These are phyloP conservation scores for Channa striata DNA, from an alignment of 2,797 vertebrate species.

Conservation along the genomic window DNA sequence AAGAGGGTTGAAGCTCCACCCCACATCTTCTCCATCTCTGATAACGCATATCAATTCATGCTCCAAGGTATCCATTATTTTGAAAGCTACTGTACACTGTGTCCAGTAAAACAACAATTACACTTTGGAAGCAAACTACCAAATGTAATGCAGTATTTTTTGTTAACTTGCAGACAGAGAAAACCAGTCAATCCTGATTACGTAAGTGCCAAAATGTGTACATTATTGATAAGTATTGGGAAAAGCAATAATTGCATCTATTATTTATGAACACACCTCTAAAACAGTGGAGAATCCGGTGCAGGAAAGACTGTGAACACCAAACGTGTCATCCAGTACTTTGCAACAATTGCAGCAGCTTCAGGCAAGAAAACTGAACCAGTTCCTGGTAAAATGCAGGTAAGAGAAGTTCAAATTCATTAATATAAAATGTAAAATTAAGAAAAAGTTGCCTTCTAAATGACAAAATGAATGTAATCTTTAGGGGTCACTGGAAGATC, in stretches of 20 bases:
- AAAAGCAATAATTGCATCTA: no score
- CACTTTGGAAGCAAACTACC: background rate
- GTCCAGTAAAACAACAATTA: background rate
- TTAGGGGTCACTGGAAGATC: constrained; percentile 89
- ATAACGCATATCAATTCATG: background rate
- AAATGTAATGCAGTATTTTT: constrained; percentile 1
- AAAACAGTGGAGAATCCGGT: constrained; percentile 88
- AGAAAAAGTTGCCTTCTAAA: background rate
- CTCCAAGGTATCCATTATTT: background rate
- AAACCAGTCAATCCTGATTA: constrained; percentile 95
- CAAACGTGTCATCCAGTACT: constrained; percentile 93
- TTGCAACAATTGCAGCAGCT: constrained; percentile 88
- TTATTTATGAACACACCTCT: background rate
- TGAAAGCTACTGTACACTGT: background rate
- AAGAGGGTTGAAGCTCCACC: no score
- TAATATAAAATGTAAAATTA: background rate
- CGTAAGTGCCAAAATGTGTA: constrained; percentile 83
- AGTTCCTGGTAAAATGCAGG: constrained; percentile 83
- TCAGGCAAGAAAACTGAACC: constrained; percentile 74
- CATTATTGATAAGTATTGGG: no score
- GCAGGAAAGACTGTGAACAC: constrained; percentile 95
- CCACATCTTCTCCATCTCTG: no score
- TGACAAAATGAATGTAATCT: background rate
- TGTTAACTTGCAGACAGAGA: constrained; percentile 85
- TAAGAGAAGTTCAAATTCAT: constrained; percentile 35